Base-by-base conservation (phyloP, 2,797 vertebrate genomes). In the Pachyuromys duprasi region DNA sequence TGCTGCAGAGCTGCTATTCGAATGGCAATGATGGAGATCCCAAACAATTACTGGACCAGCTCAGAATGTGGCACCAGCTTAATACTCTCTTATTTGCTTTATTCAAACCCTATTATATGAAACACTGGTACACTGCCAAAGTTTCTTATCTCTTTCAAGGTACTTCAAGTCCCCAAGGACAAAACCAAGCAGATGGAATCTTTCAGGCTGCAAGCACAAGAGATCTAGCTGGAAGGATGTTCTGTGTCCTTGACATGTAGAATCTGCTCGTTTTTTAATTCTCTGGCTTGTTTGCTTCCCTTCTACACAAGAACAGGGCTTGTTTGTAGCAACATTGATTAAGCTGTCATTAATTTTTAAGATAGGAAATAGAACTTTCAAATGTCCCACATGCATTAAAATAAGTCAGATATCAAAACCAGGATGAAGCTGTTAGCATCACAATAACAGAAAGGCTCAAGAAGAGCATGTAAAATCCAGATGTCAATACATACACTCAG, bases 341-440 rank as follows among this genome's bases (percentile, higher is more conserved):
- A 98, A 98, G 98, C 97, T 98, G 98, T 98, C 98, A 98, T 98
- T 98, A 98, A 98, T 98, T 98, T 98, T 98, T 0, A 93, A 98
- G 98, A 98, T 96, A 98, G 96, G 97, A 98, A 98, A 98, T 98
- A 97, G 97, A 98, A 98, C 97, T 98, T 98, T 98, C 98, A 98
- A 97, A 98, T 98, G 98, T 98, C 98, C 98, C 98, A 98, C 96
- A 96, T 98, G 98, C 98, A 98, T 98, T 98, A 98, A 98, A 98
- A 92, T 97, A 97, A 98, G 97, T 97, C 97, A 97, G 97, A 98
- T 98, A 98, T 98, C 98, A 98, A 98, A 97, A 97, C 97, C 96
- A 94, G 97, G 97, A 97, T 98, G 98, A 98, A 98, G 98, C 97
- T 98, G 97, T 98, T 98, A 96, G 95, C 95, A 92, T 95, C 96